These are phyloP conservation scores for Toxotes lorentzi DNA, from an alignment of 2,797 vertebrate species.

Conservation along the genomic window DNA sequence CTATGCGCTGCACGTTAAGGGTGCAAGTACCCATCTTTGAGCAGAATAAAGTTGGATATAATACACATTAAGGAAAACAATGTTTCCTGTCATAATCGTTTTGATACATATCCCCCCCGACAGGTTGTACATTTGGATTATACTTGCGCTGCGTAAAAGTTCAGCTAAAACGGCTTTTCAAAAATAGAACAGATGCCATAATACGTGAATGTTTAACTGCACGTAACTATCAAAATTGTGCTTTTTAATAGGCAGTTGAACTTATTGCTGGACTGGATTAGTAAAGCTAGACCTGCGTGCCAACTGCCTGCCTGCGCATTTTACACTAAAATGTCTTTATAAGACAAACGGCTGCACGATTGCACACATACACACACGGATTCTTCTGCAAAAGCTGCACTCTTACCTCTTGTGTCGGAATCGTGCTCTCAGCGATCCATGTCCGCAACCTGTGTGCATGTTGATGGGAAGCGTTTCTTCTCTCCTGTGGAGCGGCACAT, in stretches of 20 bases:
- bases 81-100: background rate
- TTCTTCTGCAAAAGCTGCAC: background rate
- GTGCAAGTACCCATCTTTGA: background rate
- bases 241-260: background rate
- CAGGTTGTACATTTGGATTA: background rate
- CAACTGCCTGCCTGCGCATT: slow-evolving; percentile 7
- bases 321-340: background rate
- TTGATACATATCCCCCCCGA: background rate
- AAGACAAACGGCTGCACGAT: background rate
- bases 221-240: background rate
- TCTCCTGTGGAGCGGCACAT: slow-evolving; percentile 42
- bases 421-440: slow-evolving; percentile 50
- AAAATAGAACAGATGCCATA: background rate
- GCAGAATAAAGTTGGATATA: slow-evolving; percentile 2
- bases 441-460: slow-evolving; percentile 29
- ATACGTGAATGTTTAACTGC: background rate
- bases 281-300: background rate
- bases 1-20: background rate
- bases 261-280: background rate
- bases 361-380: background rate
- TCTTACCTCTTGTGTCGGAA: slow-evolving; percentile 63
- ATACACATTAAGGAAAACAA: background rate
- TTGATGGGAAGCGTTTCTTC: slow-evolving; percentile 25
- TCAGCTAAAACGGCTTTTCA: background rate
- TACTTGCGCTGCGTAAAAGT: slow-evolving; percentile 53